Evolutionary conservation across 2,113 vertebrate genomes (phyloP).

Genomic region (Gobius niger): DNA sequence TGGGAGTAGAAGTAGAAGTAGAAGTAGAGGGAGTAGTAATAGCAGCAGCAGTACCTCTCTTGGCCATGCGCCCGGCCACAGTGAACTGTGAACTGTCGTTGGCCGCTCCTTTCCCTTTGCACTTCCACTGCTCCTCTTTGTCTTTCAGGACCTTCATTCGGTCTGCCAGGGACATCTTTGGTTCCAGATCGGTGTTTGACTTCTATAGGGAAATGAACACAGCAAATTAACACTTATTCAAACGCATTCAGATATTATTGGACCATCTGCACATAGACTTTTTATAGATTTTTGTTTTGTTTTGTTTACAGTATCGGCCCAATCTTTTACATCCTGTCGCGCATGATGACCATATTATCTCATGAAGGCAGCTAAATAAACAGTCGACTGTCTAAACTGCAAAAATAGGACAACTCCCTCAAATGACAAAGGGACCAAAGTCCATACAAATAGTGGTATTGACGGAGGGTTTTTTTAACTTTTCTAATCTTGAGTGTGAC

Average conservation of each 20-base stretch:
- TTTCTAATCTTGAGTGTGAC: conserved; percentile 12
- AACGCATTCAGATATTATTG: not conserved
- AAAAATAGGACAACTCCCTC: not conserved
- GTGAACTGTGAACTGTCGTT: conserved; percentile 82
- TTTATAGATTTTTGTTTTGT: too few species aligned
- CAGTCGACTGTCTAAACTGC: too few species aligned
- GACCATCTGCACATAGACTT: not conserved
- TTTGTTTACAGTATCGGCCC: too few species aligned
- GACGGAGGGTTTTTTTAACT: conserved; percentile 13
- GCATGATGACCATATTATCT: too few species aligned
- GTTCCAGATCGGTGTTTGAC: conserved; percentile 53
- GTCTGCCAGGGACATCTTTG: conserved; percentile 72
- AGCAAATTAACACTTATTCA: not conserved
- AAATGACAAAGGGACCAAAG: conserved; percentile 21
- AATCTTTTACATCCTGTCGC: too few species aligned
- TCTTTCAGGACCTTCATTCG: conserved; percentile 78
- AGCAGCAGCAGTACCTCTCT: conserved; percentile 63
- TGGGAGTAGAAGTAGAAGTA: not conserved
- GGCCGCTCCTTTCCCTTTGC: conserved; percentile 76
- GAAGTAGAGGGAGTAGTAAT: too few species aligned
- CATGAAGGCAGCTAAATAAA: not conserved
- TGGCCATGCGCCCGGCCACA: conserved; percentile 81
- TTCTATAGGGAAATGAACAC: conserved; percentile 60
- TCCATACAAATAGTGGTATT: conserved; percentile 13
- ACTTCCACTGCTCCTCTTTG: conserved; percentile 79